Evolutionary conservation across 1,140 invertebrate species (phyloP).

Genomic region (Tyrophagus putrescentiae): DNA sequence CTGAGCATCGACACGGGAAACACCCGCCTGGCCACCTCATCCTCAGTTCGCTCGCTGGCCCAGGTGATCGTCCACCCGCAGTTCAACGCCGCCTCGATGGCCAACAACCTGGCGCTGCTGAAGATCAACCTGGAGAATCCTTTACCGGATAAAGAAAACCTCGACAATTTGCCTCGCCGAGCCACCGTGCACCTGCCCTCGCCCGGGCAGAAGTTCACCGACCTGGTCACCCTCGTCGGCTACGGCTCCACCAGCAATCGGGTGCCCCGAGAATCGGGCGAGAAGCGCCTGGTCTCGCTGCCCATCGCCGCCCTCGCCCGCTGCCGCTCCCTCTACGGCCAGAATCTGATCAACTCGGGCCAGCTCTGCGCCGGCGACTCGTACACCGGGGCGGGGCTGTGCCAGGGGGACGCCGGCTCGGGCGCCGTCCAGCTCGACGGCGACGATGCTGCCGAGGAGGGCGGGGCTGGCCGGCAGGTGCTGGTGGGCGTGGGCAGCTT

Average conservation of each 20-base stretch:
- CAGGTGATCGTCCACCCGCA: neutral
- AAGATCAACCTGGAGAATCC: too few species aligned
- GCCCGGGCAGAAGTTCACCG: neutral
- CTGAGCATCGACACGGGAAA: too few species aligned
- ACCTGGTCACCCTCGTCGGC: neutral
- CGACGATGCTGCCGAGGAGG: neutral
- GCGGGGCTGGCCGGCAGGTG: too few species aligned
- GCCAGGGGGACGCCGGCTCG: neutral
- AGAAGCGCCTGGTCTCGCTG: neutral
- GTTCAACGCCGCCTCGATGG: neutral
- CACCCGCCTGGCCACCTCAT: too few species aligned
- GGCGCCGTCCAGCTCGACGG: neutral
- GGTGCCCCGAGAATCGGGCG: neutral
- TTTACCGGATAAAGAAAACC: neutral
- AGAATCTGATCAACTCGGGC: neutral
- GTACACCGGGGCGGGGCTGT: neutral
- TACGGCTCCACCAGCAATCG: neutral
- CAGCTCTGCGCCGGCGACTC: slow-evolving; percentile 3
- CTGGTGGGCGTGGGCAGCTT: neutral
- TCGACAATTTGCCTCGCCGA: neutral
- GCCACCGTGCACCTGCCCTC: neutral
- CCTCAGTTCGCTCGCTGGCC: too few species aligned
- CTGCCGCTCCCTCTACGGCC: neutral
- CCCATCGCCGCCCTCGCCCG: neutral
- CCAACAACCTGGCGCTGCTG: neutral